phyloP scores from a whole-genome alignment of 1,140 invertebrate genomes.

The Prorops nasuta region DNA sequence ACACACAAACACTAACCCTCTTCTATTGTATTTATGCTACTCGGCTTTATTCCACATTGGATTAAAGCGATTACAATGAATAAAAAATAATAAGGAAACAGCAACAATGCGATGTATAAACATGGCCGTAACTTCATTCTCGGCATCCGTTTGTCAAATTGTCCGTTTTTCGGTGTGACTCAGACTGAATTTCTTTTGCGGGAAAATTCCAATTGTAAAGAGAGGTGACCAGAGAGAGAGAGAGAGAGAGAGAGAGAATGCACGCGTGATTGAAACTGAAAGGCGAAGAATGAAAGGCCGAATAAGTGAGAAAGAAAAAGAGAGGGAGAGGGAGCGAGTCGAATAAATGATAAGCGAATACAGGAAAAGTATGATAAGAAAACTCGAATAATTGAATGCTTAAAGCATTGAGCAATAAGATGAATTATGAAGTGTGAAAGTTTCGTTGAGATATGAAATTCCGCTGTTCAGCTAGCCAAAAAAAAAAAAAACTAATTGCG shows the following conservation, averaged over 20 bases:
- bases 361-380: neutral
- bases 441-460: constrained; percentile 8
- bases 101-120: constrained; percentile 8
- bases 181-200: constrained; percentile 8
- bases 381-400: neutral
- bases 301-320: constrained; percentile 11
- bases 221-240: constrained; percentile 13
- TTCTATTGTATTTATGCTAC: constrained; percentile 44
- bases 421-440: neutral
- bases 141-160: constrained; percentile 17
- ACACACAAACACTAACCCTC: too few relatives aligned
- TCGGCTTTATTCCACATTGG: constrained; percentile 36
- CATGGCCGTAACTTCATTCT: constrained; percentile 12
- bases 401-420: neutral
- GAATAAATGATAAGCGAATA: neutral
- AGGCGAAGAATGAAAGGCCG: constrained; percentile 7
- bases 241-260: constrained; percentile 11
- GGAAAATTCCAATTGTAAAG: constrained; percentile 8
- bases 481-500: constrained; percentile 27
- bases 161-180: constrained; percentile 13
- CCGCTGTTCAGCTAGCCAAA: constrained; percentile 20
- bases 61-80: constrained; percentile 10
- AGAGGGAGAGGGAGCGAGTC: constrained; percentile 10
- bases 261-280: neutral
- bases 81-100: constrained; percentile 6